Percentiles rank a stretch among this genome's conserved stretches.
These are phyloP conservation scores for Channa maculata DNA, from an alignment of 2,113 vertebrate genomes.

Conservation along the genomic window DNA sequence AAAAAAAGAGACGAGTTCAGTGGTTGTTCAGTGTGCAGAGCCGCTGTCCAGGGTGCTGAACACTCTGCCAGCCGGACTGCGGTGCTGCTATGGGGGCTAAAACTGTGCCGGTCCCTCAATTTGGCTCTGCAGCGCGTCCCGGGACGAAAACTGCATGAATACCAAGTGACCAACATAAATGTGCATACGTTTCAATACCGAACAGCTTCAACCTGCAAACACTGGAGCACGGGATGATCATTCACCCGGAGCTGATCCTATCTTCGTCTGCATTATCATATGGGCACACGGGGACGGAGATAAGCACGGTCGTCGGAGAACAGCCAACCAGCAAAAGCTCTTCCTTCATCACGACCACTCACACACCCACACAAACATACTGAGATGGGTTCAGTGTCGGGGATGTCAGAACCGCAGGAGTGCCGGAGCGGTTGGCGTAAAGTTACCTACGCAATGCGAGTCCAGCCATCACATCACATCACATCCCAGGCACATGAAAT, in stretches of 20 bases:
- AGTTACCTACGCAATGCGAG: constrained; percentile 64
- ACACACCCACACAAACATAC: background rate
- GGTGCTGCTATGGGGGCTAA: constrained; percentile 1
- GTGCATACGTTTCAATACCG: background rate
- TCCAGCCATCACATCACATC: constrained; percentile 16
- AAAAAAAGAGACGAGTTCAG: background rate
- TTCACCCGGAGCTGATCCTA: constrained; percentile 5
- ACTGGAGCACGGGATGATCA: constrained; percentile 7
- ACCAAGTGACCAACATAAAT: background rate
- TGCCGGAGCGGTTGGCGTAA: constrained; percentile 54
- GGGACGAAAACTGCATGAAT: constrained; percentile 41
- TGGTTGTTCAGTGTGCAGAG: background rate
- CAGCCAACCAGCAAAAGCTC: constrained; percentile 13
- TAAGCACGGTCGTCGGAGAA: constrained; percentile 32
- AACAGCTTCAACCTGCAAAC: constrained; percentile 5
- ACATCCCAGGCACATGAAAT: constrained; percentile 6
- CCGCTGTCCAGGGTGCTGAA: constrained; percentile 73
- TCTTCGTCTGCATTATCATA: constrained; percentile 31
- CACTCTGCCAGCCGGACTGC: constrained; percentile 22
- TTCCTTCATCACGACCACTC: constrained; percentile 29
- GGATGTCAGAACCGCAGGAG: constrained; percentile 57
- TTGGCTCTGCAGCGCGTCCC: constrained; percentile 50
- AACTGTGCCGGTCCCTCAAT: background rate
- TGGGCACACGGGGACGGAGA: constrained; percentile 27
- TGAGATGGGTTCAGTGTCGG: constrained; percentile 21